Conservation (phyloP, 2,888 invertebrate species). For the Ochlodes sylvanus region DNA sequence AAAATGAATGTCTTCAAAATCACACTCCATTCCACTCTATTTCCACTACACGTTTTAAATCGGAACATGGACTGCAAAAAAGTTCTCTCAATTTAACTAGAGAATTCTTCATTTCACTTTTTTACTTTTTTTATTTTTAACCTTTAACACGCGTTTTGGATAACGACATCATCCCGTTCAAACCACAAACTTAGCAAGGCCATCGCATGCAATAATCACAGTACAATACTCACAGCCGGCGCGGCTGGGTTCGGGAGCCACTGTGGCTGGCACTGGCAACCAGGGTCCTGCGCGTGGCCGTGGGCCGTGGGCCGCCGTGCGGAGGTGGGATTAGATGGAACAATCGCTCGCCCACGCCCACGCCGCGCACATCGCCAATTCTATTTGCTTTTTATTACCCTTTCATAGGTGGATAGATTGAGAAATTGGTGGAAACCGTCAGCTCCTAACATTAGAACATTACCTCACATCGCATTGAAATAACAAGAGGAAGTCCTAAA, state of each 20-base stretch:
- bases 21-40: too few relatives aligned
- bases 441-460: not conserved
- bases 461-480: slow-evolving; percentile 3
- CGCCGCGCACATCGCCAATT: slow-evolving; percentile 17
- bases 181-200: not conserved
- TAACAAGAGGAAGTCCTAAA: too few relatives aligned
- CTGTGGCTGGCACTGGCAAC: slow-evolving; percentile 12
- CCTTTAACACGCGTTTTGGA: too few relatives aligned
- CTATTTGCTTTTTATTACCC: slow-evolving; percentile 33
- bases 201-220: slow-evolving; percentile 9
- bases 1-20: too few relatives aligned
- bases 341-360: slow-evolving; percentile 37
- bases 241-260: slow-evolving; percentile 10
- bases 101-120: too few relatives aligned
- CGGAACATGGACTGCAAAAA: too few relatives aligned
- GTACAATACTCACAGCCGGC: slow-evolving; percentile 29
- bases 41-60: too few relatives aligned
- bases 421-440: slow-evolving; percentile 29
- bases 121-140: too few relatives aligned
- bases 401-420: slow-evolving; percentile 18
- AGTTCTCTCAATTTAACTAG: too few relatives aligned
- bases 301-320: slow-evolving; percentile 38
- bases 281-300: not conserved
- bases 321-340: slow-evolving; percentile 40
- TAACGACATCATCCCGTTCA: not conserved